Base-by-base conservation (phyloP, 2,888 invertebrate species). In the Microchrysa polita region DNA sequence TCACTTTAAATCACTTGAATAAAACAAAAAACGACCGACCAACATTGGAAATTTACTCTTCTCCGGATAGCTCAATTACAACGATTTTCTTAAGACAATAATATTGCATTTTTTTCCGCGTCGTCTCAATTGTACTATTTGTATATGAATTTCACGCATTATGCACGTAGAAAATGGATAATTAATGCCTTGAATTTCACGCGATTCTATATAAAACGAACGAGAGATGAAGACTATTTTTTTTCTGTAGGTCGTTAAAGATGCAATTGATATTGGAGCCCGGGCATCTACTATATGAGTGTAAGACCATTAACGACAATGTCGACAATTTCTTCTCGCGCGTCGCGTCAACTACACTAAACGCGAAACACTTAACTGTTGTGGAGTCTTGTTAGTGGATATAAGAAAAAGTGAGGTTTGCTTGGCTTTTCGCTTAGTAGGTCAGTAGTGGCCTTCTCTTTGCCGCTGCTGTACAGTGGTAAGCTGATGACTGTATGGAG, bases 381-480 rank as follows among this genome's bases (percentile, higher is more conserved):
- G 77, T 77, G n/a, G n/a, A 77, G 42, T 65, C 65, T 77, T 77
- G 74, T 59, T 48, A 57, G 67, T 67, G 67, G 67, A 59, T 72
- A 65, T 53, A 79, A 78, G 79, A 79, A 79, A 79, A 79, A 79
- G 79, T 79, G 78, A 78, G 78, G 75, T 75, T 77, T 44, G 65
- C 65, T 77, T 77, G 65, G 65, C 65, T 77, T 76, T 61, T 40
- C 69, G 57, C 78, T 82, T 82, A 82, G 82, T 83, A 82, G 83
- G 82, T 82, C 83, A 82, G 82, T 83, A 81, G 82, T 83, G 82
- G 81, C 80, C 80, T 77, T 77, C 75, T 77, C 74, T 76, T 72
- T 75, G 69, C 23, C 53, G 52, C 52, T 52, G 52, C 52, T 52
- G 67, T 69, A 34, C 34, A 16, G 9, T 16, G 23, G 55, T 55